Evolutionary conservation across 1,140 invertebrate genomes (phyloP).

Genomic region (Samia ricini): DNA sequence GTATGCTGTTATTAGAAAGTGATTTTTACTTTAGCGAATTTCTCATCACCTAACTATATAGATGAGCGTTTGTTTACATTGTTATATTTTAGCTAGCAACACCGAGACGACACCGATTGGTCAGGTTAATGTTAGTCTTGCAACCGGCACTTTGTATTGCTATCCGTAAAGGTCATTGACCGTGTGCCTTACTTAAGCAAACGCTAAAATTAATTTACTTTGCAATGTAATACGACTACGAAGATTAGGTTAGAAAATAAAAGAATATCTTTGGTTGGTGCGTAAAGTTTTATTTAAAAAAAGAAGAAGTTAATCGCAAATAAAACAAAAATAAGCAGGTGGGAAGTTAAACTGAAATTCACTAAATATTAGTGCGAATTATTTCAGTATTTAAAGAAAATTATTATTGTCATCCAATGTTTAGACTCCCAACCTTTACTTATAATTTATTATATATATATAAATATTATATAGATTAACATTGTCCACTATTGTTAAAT

Average conservation of each 20-base stretch:
- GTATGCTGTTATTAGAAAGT: too few species aligned
- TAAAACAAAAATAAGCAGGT: too few species aligned
- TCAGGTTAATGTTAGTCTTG: conserved; percentile 45
- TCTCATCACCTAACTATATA: conserved; percentile 12
- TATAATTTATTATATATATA: conserved; percentile 44
- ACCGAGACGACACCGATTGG: conserved; percentile 71
- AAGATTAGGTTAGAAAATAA: not conserved
- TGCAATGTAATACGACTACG: not conserved
- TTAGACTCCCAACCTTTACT: conserved; percentile 66
- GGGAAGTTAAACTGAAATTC: conserved; percentile 13
- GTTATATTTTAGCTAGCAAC: conserved; percentile 51
- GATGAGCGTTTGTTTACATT: conserved; percentile 46
- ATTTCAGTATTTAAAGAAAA: conserved; percentile 54
- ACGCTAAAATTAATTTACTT: not conserved
- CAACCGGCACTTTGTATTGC: conserved; percentile 54
- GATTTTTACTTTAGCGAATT: too few species aligned
- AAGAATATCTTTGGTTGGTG: not conserved
- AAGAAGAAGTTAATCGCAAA: too few species aligned
- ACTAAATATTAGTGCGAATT: not conserved
- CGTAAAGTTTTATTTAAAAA: not conserved
- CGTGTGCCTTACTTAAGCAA: not conserved
- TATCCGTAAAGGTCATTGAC: conserved; percentile 24
- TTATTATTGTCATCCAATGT: conserved; percentile 77
- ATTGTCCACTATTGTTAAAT: conserved; percentile 37
- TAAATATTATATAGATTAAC: conserved; percentile 66